Evolutionary conservation across 2,888 invertebrate species (phyloP).

Genomic region (Acrobasis repandana): DNA sequence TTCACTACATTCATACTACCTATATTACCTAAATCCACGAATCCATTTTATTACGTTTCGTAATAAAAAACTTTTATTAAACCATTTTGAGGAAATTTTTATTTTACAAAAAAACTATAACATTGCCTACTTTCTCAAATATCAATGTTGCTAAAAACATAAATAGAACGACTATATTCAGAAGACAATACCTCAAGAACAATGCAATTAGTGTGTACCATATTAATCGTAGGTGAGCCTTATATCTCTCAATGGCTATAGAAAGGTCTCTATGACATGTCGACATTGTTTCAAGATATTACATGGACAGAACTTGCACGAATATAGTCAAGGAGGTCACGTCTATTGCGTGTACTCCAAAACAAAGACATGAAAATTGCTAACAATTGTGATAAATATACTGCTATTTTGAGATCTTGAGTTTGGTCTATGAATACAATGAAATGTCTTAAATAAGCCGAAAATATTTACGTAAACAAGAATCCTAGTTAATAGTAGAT

Average conservation of each 20-base stretch:
- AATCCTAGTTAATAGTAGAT: no score
- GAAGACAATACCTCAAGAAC: conserved; percentile 56
- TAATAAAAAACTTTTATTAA: conserved; percentile 6
- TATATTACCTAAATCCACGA: background rate
- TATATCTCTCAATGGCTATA: conserved; percentile 36
- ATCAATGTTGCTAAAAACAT: background rate
- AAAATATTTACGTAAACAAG: no score
- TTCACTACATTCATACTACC: background rate
- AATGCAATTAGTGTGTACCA: conserved; percentile 55
- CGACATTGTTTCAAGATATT: conserved; percentile 36
- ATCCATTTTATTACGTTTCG: background rate
- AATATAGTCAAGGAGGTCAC: conserved; percentile 37
- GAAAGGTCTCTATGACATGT: conserved; percentile 38
- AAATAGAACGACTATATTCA: conserved; percentile 20
- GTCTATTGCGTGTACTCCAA: conserved; percentile 15
- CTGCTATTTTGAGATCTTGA: background rate
- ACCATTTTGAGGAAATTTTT: background rate
- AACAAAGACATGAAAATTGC: conserved; percentile 14
- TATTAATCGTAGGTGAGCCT: conserved; percentile 44
- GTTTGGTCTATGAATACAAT: background rate
- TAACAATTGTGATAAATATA: background rate
- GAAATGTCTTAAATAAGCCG: background rate
- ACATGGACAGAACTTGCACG: conserved; percentile 29
- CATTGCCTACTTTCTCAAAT: background rate
- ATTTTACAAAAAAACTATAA: background rate